A percentile compares a stretch with the other conserved stretches of the same genome.
Conservation (phyloP, 2,797 vertebrate genomes). For the Anguilla obscura region DNA sequence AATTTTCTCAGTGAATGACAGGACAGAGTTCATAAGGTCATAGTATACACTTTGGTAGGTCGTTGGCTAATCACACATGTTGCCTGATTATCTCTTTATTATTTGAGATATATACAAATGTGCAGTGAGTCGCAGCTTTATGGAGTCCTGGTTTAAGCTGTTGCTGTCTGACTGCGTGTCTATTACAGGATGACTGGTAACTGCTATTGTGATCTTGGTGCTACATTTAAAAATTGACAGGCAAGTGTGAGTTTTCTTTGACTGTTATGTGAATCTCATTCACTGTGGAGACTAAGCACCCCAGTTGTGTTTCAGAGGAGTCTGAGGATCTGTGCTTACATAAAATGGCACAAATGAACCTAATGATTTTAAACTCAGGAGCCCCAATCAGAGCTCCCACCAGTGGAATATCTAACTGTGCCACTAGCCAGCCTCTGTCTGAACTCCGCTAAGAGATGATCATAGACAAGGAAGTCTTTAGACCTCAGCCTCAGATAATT, state of each 20-base stretch:
- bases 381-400: not conserved
- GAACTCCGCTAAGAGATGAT: not conserved
- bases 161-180: not conserved
- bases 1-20: not conserved
- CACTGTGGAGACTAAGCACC: not conserved
- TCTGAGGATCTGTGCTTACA: not conserved
- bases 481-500: not conserved
- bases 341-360: not conserved
- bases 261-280: not conserved
- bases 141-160: not conserved
- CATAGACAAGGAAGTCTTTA: not conserved
- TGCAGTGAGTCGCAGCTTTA: not conserved
- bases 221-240: not conserved
- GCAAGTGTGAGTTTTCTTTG: not conserved
- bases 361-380: not conserved
- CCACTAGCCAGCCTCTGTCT: not conserved
- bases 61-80: not conserved
- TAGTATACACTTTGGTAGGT: not conserved
- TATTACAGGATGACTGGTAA: not conserved
- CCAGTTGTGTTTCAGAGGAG: not conserved
- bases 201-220: not conserved
- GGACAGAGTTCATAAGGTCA: not conserved
- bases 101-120: not conserved
- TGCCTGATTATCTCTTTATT: not conserved
- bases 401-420: not conserved